These are phyloP conservation scores for Enteromius fasciolatus DNA, from an alignment of 2,797 vertebrate species.

Conservation along the genomic window DNA sequence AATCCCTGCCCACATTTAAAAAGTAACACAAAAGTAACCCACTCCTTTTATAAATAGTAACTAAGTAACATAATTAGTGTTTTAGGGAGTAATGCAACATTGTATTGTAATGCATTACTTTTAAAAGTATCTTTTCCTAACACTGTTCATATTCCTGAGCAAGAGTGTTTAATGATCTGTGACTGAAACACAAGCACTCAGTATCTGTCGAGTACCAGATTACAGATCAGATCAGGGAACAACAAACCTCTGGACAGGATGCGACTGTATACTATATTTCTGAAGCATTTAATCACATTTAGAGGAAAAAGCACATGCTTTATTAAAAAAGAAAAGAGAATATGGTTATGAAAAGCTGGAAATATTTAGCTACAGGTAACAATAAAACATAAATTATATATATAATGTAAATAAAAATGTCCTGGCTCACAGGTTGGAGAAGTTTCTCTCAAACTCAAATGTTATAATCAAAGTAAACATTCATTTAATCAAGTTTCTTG, in stretches of 20 bases:
- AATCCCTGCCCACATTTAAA: too few species aligned
- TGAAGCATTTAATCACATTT: neutral
- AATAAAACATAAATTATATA: neutral
- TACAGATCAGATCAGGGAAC: neutral
- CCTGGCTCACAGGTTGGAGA: neutral
- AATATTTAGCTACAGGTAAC: neutral
- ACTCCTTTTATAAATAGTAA: too few species aligned
- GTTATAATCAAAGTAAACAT: neutral
- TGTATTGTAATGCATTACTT: too few species aligned
- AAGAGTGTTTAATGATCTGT: neutral
- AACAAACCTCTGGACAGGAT: neutral
- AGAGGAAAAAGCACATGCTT: neutral
- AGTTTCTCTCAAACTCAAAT: too few species aligned
- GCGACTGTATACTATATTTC: neutral
- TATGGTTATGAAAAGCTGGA: neutral
- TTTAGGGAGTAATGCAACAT: too few species aligned
- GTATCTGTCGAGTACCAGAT: constrained; percentile 4
- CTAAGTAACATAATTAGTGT: too few species aligned
- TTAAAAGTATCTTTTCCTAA: too few species aligned
- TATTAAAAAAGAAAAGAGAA: too few species aligned
- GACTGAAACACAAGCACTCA: neutral
- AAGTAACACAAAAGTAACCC: too few species aligned
- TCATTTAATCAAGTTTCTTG: neutral
- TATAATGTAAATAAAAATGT: too few species aligned
- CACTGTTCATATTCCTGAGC: neutral